phyloP scores from a whole-genome alignment of 92 coral and sea anemone species.

The Actinernus sp. region DNA sequence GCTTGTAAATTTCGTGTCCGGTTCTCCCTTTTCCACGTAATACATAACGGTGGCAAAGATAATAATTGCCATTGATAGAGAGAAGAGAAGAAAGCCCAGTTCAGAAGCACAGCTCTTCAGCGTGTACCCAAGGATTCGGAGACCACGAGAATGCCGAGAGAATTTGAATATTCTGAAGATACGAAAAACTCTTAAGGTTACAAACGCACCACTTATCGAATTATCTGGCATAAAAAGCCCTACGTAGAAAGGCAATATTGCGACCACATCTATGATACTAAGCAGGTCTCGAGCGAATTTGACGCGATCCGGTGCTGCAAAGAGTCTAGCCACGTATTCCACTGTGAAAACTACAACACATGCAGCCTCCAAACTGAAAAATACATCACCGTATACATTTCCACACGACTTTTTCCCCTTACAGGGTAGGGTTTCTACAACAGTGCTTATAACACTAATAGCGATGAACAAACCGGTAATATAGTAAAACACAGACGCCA shows the following conservation, averaged over 20 bases:
- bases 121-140: constrained; percentile 96
- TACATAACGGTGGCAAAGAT: constrained; percentile 99
- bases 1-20: constrained; percentile 86
- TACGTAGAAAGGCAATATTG: constrained; percentile 91
- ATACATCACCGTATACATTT: constrained; percentile 62
- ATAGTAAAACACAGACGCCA: constrained; percentile 88
- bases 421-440: constrained; percentile 94
- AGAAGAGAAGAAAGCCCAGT: constrained; percentile 94
- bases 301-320: constrained; percentile 94
- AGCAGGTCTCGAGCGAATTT: constrained; percentile 97
- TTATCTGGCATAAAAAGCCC: constrained; percentile 97
- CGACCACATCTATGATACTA: constrained; percentile 95
- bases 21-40: constrained; percentile 91
- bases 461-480: constrained; percentile 97
- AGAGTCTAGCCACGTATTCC: constrained; percentile 93
- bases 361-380: constrained; percentile 95
- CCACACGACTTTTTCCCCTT: constrained; percentile 76
- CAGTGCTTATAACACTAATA: constrained; percentile 95
- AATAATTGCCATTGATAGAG: constrained; percentile 98
- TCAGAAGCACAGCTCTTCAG: constrained; percentile 98
- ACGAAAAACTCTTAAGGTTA: constrained; percentile 97
- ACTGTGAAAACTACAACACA: constrained; percentile 98
- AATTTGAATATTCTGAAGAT: constrained; percentile 99
- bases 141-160: constrained; percentile 98
- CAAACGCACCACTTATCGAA: constrained; percentile 99